Conservation (phyloP, 2,113 vertebrate species). For the Onychostruthus taczanowskii region DNA sequence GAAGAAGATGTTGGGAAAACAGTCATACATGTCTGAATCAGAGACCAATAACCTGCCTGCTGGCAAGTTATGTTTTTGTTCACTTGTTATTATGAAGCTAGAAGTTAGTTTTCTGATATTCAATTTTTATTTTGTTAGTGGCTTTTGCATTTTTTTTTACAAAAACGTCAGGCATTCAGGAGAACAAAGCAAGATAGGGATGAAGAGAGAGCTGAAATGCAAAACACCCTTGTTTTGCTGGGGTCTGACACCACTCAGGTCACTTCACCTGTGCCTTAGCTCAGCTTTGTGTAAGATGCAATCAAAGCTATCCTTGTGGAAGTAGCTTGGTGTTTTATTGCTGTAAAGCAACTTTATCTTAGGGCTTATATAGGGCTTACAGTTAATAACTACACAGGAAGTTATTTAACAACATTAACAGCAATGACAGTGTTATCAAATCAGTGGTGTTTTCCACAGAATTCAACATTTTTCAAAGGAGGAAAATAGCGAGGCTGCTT, state of each 20-base stretch:
- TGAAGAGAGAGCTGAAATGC: not conserved
- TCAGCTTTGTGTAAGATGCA: not conserved
- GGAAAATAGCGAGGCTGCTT: not conserved
- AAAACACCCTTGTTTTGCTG: not conserved
- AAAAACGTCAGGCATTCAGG: not conserved
- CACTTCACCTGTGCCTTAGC: not conserved
- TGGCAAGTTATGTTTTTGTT: not conserved
- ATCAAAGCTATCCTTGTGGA: fast-evolving
- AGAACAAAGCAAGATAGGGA: not conserved
- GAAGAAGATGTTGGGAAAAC: not conserved
- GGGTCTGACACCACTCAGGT: fast-evolving
- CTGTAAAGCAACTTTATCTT: not conserved
- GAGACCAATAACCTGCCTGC: not conserved
- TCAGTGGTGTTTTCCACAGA: not conserved
- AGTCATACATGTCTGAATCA: not conserved
- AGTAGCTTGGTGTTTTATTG: not conserved
- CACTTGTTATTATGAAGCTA: not conserved
- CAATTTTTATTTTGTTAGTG: not conserved
- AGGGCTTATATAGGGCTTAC: not conserved
- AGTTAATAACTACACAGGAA: not conserved
- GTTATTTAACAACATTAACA: not conserved
- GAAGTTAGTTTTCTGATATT: not conserved
- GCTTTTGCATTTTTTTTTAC: not conserved
- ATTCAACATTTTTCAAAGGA: not conserved
- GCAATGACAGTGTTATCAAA: not conserved